Evolutionary conservation across 2,888 invertebrate genomes (phyloP).

Genomic region (Drosophila kanekoi): DNA sequence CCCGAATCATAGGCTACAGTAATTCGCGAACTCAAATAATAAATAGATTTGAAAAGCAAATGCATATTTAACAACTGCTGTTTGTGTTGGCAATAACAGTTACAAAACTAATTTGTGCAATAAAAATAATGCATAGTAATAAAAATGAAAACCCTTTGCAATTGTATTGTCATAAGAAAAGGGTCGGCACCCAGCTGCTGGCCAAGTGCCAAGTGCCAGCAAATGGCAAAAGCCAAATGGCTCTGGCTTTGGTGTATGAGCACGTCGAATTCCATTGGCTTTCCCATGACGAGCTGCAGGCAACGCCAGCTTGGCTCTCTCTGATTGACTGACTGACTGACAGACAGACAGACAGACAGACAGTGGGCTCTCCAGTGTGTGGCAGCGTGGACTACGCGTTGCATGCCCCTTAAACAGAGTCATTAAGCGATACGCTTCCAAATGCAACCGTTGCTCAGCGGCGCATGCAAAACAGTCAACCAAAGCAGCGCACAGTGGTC

Average conservation of each 20-base stretch:
- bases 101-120: constrained; percentile 16
- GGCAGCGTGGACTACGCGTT: constrained; percentile 13
- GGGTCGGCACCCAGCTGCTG: constrained; percentile 1
- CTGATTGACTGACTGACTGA: constrained; percentile 4
- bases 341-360: constrained; percentile 10
- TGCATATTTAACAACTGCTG: neutral
- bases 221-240: constrained; percentile 12
- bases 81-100: neutral
- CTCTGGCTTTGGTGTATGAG: constrained; percentile 2
- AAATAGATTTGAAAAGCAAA: too few species aligned
- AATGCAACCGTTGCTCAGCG: constrained; percentile 51
- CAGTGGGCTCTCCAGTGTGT: constrained; percentile 10
- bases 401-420: constrained; percentile 55
- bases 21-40: too few species aligned
- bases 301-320: constrained; percentile 6
- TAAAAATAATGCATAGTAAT: constrained; percentile 12
- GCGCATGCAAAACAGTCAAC: constrained; percentile 57
- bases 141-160: constrained; percentile 21
- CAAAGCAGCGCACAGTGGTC: constrained; percentile 39
- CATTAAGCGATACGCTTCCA: constrained; percentile 59
- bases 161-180: constrained; percentile 36
- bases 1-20: neutral
- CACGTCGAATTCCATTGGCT: constrained; percentile 28
- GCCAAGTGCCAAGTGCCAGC: constrained; percentile 32
- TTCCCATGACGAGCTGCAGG: constrained; percentile 37